phyloP scores from a whole-genome alignment of 2,113 vertebrate genomes.

The Ammodytes dubius region DNA sequence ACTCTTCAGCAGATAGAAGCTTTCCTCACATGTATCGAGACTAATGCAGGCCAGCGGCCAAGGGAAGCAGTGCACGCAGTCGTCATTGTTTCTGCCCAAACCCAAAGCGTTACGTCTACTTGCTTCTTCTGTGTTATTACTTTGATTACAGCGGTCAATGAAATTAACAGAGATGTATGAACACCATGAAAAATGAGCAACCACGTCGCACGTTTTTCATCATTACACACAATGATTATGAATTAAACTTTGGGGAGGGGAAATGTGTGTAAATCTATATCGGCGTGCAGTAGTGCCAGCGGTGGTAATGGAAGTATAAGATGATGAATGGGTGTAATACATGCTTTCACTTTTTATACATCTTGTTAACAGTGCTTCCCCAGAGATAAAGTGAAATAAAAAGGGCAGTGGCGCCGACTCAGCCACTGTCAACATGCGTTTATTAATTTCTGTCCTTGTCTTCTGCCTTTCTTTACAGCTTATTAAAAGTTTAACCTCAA shows the following conservation, averaged over 20 bases:
- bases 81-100: not conserved
- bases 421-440: slow-evolving; percentile 63
- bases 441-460: slow-evolving; percentile 63
- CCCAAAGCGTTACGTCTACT: slow-evolving; percentile 1
- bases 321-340: slow-evolving; percentile 85
- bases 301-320: slow-evolving; percentile 76
- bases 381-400: slow-evolving; percentile 79
- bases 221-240: slow-evolving; percentile 82
- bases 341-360: slow-evolving; percentile 80
- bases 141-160: slow-evolving; percentile 64
- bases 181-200: slow-evolving; percentile 78
- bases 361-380: slow-evolving; percentile 80
- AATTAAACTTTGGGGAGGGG: slow-evolving; percentile 70
- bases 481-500: slow-evolving; percentile 58
- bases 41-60: not conserved
- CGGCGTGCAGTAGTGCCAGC: slow-evolving; percentile 61
- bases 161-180: slow-evolving; percentile 83
- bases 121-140: slow-evolving; percentile 39
- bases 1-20: not conserved
- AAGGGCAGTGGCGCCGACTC: slow-evolving; percentile 47
- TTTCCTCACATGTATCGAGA: not conserved
- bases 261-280: slow-evolving; percentile 73
- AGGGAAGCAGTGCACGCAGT: not conserved
- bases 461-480: slow-evolving; percentile 47
- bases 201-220: slow-evolving; percentile 76